Base-by-base conservation (phyloP, 2,888 invertebrate species). In the Pyrrhia umbra region DNA sequence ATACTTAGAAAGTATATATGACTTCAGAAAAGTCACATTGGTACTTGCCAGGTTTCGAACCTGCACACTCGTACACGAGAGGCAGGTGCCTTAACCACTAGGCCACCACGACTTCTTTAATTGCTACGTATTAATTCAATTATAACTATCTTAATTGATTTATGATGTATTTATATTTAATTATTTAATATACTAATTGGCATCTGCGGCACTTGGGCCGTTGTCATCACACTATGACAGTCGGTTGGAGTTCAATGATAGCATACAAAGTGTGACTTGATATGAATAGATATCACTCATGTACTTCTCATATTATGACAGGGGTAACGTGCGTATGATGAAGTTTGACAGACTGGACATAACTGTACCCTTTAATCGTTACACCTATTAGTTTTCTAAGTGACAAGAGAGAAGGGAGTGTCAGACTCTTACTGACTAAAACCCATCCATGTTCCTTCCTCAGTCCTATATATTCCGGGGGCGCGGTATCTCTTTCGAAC, bases 181-280 rank as follows among this genome's bases (percentile, higher is more conserved):
- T 34, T n/a, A 34, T 47, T 30, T 15, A 8, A 45, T 40, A 9
- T 21, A 45, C 39, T 23, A 2, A 34, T 55, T 58, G 75, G 75
- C 62, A 50, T 54, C n/a, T 4, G 10, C 10, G 27, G 51, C 39
- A 58, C 50, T 21, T 40, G 9, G 30, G 8, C 13, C 4, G 39
- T 46, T 72, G 54, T 72, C 75, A 68, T 43, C 57, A n/a, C 54
- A 6, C 1, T 27, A 1, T 51, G 71, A 47, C 69, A 62, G 51
- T 2, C 34, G 40, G 20, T 16, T 62, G 23, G 18, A 68, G 46
- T 68, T 40, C 42, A 50, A 52, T 27, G 42, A 49, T 60, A 40
- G 27, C 18, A 37, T n/a, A 46, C 23, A 13, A 42, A 43, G 45
- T 50, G 39, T 1, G 34, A 30, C 10, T 30, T 23, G n/a, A 47